Base-by-base conservation (phyloP, 2,888 invertebrate species). In the Asteroscopus sphinx region DNA sequence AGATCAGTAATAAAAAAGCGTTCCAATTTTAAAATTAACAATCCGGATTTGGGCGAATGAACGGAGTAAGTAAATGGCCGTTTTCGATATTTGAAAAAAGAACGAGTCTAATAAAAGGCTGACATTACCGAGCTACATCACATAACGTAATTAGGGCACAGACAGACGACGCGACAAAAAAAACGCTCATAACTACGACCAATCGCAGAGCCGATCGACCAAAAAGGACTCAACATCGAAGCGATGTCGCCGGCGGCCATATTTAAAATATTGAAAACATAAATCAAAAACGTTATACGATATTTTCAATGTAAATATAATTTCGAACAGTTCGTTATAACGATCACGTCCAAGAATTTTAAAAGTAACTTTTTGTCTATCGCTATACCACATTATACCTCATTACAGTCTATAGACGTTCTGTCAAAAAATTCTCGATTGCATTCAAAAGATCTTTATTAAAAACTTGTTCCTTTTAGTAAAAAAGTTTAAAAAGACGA, bases 191-290 rank as follows among this genome's bases (percentile, higher is more conserved):
- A 79, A 80, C 77, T 76, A 80, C 81, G 85, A 86, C 92, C 92
- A 92, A 92, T 92, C 87, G 84, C 81, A 68, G 77, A 67, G 77
- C 76, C 81, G 82, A 85, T 85, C 85, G 83, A 79, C 82, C 79
- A 73, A 83, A 87, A 83, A 87, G 86, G 86, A 85, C 81, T 74
- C 75, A 71, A 68, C 79, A 80, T 79, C 77, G 74, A 62, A 73
- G 65, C 82, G 68, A 79, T 82, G 83, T 81, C 86, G 92, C 92
- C 90, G 81, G 72, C 88, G 88, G 93, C 89, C 90, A 91, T 92
- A 83, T 87, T 91, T 89, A 90, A 87, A 90, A 89, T 91, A 91
- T 91, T 89, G 88, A 88, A 89, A 85, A 79, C 89, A 91, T 92
- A 92, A 92, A 92, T 92, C 92, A 92, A 84, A 89, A 88, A 74